phyloP scores from a whole-genome alignment of 2,113 vertebrate genomes.

The Cryptomyrus ogoouensis region DNA sequence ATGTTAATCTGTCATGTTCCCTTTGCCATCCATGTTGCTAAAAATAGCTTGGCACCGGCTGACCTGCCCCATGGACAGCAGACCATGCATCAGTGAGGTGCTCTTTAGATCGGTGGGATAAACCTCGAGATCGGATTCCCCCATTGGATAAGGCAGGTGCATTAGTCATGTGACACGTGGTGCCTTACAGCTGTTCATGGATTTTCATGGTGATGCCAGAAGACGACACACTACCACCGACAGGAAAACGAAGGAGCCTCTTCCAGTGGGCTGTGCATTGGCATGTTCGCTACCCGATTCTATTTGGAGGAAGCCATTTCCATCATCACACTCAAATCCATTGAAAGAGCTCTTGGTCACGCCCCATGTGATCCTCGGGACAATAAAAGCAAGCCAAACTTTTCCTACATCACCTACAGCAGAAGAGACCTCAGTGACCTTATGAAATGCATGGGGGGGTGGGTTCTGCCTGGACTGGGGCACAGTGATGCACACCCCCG shows the following conservation, averaged over 20 bases:
- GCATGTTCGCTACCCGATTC: background rate
- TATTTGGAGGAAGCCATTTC: background rate
- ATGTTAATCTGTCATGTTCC: background rate
- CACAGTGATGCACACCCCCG: background rate
- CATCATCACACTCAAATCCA: background rate
- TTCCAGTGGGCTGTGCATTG: background rate
- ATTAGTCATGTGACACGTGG: background rate
- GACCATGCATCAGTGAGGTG: background rate
- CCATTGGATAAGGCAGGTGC: background rate
- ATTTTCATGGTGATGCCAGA: background rate
- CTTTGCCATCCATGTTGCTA: background rate
- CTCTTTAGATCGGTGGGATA: constrained; percentile 7
- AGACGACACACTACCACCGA: background rate
- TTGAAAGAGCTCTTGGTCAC: background rate
- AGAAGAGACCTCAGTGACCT: background rate
- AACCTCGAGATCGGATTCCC: constrained; percentile 1
- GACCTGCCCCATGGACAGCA: background rate
- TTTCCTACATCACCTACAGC: background rate
- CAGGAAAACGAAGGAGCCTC: background rate
- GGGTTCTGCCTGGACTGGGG: background rate
- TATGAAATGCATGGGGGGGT: background rate
- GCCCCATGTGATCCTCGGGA: background rate
- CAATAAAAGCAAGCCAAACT: background rate
- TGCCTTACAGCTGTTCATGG: background rate
- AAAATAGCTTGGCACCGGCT: background rate